phyloP scores from a whole-genome alignment of 1,140 invertebrate genomes.

The Drosophila asahinai region DNA sequence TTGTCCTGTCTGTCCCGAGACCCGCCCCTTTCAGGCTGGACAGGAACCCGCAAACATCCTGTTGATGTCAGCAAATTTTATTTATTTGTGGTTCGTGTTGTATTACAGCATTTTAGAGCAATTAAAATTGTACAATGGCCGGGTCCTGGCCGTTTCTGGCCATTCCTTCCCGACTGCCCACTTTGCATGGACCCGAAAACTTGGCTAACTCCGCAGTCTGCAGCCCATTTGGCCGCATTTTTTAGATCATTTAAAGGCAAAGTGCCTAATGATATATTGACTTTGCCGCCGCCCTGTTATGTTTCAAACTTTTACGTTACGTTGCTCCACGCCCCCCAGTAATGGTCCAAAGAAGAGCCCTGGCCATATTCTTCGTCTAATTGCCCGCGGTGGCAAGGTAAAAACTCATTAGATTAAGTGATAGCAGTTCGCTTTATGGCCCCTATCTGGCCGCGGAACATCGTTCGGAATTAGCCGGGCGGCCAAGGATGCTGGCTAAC shows the following conservation, averaged over 20 bases:
- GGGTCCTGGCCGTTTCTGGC: not conserved
- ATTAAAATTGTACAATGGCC: slow-evolving; percentile 80
- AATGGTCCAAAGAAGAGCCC: not conserved
- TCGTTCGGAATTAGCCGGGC: slow-evolving; percentile 21
- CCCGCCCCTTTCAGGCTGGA: slow-evolving; percentile 4
- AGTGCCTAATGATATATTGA: slow-evolving; percentile 80
- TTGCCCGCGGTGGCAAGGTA: slow-evolving; percentile 28
- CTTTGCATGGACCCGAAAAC: slow-evolving; percentile 38
- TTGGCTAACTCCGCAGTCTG: not conserved
- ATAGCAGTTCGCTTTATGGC: slow-evolving; percentile 38
- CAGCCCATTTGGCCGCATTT: slow-evolving; percentile 61
- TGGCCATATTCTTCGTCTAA: slow-evolving; percentile 27
- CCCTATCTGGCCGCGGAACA: slow-evolving; percentile 21
- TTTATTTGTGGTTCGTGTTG: slow-evolving; percentile 82
- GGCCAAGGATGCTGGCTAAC: slow-evolving; percentile 15
- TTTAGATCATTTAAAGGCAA: slow-evolving; percentile 65
- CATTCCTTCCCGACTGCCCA: not conserved
- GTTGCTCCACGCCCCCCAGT: slow-evolving; percentile 1
- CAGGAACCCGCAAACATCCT: slow-evolving; percentile 80
- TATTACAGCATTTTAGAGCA: slow-evolving; percentile 82
- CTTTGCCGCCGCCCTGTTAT: slow-evolving; percentile 25
- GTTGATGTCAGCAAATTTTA: slow-evolving; percentile 83
- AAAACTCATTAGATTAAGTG: slow-evolving; percentile 56
- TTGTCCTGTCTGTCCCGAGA: slow-evolving; percentile 14
- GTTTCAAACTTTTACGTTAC: slow-evolving; percentile 41